phyloP scores from a whole-genome alignment of 2,113 vertebrate genomes.

The Illadopsis cleaveri region DNA sequence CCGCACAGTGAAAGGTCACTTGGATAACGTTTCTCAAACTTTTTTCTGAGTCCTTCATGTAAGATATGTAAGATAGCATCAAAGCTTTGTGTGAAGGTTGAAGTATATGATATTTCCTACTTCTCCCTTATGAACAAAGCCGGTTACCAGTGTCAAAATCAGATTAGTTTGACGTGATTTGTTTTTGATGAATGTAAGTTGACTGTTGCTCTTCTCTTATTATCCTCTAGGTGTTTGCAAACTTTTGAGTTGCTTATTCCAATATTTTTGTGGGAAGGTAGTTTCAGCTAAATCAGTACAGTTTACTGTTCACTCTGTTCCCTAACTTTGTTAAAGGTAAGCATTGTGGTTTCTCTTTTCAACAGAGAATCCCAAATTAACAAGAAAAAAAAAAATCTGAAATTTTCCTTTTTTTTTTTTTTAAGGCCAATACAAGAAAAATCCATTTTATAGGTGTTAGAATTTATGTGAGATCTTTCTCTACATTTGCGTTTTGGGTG shows the following conservation, averaged over 20 bases:
- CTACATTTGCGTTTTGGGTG: background rate
- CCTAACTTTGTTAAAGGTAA: background rate
- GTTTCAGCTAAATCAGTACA: background rate
- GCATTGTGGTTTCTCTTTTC: background rate
- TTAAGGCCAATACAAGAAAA: accelerated
- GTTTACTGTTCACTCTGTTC: background rate
- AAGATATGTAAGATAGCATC: background rate
- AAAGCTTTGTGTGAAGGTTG: background rate
- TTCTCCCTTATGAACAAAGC: background rate
- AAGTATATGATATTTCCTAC: background rate
- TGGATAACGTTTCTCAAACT: background rate
- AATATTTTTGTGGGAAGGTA: background rate
- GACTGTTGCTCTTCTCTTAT: background rate
- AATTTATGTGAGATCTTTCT: background rate
- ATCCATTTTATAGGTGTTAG: background rate
- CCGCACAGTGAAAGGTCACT: background rate
- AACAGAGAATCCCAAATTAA: background rate
- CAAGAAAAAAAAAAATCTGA: background rate
- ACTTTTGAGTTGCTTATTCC: background rate
- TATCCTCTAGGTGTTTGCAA: background rate
- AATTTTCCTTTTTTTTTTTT: background rate
- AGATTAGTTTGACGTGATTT: background rate
- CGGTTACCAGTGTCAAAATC: background rate
- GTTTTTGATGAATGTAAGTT: background rate
- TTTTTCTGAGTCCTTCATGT: background rate